phyloP scores from a whole-genome alignment of 2,797 vertebrate species.

The Hipposideros larvatus region DNA sequence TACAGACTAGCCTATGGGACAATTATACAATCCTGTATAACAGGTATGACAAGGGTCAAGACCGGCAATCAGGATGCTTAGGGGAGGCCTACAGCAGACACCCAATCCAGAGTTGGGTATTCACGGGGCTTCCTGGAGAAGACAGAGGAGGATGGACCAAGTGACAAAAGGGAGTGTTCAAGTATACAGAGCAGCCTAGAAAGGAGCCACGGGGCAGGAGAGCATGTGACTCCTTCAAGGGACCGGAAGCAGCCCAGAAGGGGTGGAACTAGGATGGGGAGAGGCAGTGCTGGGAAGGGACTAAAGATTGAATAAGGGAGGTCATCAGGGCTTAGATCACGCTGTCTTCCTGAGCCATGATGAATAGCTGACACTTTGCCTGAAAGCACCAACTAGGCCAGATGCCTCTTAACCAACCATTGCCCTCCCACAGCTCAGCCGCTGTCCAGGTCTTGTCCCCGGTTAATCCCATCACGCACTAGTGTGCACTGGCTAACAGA shows the following conservation, averaged over 20 bases:
- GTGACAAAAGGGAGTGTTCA: background rate
- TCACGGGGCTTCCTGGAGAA: background rate
- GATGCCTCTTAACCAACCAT: background rate
- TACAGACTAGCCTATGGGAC: background rate
- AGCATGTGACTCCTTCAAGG: background rate
- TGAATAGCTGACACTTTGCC: background rate
- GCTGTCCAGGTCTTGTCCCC: fast-evolving
- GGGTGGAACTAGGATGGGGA: background rate
- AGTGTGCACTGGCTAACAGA: background rate
- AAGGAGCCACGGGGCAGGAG: background rate
- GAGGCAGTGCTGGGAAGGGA: background rate
- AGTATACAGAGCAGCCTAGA: fast-evolving
- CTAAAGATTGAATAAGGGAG: background rate
- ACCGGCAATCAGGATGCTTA: background rate
- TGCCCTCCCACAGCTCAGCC: background rate
- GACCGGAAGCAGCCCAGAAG: background rate
- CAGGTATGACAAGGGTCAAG: background rate
- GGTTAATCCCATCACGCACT: background rate
- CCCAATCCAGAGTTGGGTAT: background rate
- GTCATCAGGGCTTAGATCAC: background rate
- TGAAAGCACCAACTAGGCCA: background rate
- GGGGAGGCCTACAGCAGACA: background rate
- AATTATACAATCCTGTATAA: background rate
- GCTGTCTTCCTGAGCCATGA: background rate
- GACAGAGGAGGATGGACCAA: background rate